A percentile compares a stretch with the other conserved stretches of the same genome.
Evolutionary conservation across 2,797 vertebrate species (phyloP).

Genomic region (Aldrovandia affinis): DNA sequence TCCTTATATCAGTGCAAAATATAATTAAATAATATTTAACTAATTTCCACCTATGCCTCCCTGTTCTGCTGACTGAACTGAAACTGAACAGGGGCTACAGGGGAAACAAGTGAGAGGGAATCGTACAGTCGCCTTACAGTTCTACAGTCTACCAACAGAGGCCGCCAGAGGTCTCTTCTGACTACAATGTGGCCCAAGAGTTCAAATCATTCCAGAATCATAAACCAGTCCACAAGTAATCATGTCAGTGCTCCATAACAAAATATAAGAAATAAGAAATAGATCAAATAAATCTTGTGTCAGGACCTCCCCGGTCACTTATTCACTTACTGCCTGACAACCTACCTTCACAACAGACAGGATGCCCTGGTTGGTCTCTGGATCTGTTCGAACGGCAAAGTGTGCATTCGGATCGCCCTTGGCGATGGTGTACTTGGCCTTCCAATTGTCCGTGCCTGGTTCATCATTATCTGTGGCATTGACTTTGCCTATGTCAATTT

Average conservation of each 20-base stretch:
- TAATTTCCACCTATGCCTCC: no score
- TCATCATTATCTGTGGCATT: constrained; percentile 86
- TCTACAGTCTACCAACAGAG: neutral
- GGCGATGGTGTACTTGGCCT: constrained; percentile 80
- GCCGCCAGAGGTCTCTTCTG: neutral
- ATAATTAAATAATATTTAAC: no score
- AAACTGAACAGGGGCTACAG: neutral
- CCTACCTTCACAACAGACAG: constrained; percentile 84
- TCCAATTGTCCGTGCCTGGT: constrained; percentile 84
- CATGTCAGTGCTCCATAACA: neutral
- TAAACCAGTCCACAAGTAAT: neutral
- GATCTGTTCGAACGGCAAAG: constrained; percentile 83
- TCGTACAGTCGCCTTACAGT: neutral
- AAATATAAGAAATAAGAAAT: neutral
- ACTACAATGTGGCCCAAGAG: neutral
- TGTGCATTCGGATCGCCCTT: constrained; percentile 72
- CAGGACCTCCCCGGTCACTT: neutral
- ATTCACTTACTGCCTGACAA: neutral
- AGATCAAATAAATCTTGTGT: neutral
- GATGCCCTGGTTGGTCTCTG: constrained; percentile 85
- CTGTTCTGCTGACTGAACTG: neutral
- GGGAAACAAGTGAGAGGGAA: neutral
- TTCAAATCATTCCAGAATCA: neutral
- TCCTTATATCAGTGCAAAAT: no score
- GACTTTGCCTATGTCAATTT: constrained; percentile 77